A percentile compares a stretch with the other conserved stretches of the same genome.
Evolutionary conservation across 2,888 invertebrate species (phyloP).

Genomic region (Scaptomyza reducta): DNA sequence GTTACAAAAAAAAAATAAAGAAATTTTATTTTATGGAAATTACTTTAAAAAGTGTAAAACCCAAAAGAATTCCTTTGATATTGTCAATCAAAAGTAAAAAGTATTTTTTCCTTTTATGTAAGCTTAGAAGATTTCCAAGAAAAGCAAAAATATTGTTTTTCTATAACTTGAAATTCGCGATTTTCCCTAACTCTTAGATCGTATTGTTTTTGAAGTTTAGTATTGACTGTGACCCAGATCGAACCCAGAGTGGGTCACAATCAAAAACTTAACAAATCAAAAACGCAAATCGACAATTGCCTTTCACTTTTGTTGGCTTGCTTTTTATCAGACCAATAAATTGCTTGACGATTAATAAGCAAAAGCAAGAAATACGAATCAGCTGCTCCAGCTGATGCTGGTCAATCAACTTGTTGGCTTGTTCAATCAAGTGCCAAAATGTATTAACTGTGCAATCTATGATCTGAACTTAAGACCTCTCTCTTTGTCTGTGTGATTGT

Average conservation of each 20-base stretch:
- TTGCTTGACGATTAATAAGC: constrained; percentile 20
- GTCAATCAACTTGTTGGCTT: constrained; percentile 47
- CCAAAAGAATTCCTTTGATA: no score
- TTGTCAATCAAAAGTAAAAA: no score
- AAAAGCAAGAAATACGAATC: constrained; percentile 3
- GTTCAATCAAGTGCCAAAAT: constrained; percentile 10
- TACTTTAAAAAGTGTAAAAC: no score
- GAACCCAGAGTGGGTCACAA: background rate
- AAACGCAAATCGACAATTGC: constrained; percentile 24
- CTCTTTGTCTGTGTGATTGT: background rate
- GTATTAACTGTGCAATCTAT: constrained; percentile 28
- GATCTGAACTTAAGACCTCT: constrained; percentile 7
- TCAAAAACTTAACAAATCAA: background rate
- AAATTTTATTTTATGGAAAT: no score
- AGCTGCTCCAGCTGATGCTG: constrained; percentile 3
- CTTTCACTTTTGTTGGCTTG: constrained; percentile 36
- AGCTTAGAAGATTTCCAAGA: no score
- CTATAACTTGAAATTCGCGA: no score
- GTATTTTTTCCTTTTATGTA: no score
- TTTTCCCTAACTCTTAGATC: no score
- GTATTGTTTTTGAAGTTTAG: background rate
- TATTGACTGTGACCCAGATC: background rate
- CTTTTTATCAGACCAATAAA: constrained; percentile 18
- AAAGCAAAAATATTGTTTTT: no score
- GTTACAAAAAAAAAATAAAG: no score